phyloP scores from a whole-genome alignment of 2,797 vertebrate species.

The Aplochiton taeniatus region DNA sequence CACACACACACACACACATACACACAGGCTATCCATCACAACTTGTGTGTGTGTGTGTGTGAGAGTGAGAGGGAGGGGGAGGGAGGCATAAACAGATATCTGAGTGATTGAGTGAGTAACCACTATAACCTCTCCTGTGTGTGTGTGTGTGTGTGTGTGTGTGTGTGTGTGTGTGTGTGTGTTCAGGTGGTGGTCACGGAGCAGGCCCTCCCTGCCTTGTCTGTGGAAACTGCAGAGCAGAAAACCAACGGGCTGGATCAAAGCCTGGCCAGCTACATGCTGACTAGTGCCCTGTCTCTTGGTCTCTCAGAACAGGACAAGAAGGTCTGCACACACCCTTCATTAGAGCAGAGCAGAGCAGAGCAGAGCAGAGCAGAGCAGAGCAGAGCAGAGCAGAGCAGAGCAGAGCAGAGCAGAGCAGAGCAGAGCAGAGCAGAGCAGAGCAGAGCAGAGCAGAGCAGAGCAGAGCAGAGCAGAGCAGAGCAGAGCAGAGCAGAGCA shows the following conservation, averaged over 20 bases:
- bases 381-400: too few relatives aligned
- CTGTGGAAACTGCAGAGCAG: constrained; percentile 42
- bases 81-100: neutral
- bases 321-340: constrained; percentile 57
- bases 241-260: constrained; percentile 65
- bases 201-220: constrained; percentile 48
- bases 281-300: constrained; percentile 78
- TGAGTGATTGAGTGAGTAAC: neutral
- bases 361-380: too few relatives aligned
- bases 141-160: constrained; percentile 6
- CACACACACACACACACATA: neutral
- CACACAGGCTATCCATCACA: too few relatives aligned
- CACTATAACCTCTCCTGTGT: neutral
- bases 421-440: too few relatives aligned
- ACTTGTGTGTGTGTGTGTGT: neutral
- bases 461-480: too few relatives aligned
- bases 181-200: constrained; percentile 78
- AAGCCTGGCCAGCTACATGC: constrained; percentile 70
- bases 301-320: constrained; percentile 70
- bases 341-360: too few relatives aligned
- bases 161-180: constrained; percentile 26
- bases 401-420: too few relatives aligned
- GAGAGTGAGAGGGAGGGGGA: neutral
- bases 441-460: too few relatives aligned
- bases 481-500: too few relatives aligned